These are phyloP conservation scores for Siniperca knerii DNA, from an alignment of 2,113 vertebrate species.

Conservation along the genomic window DNA sequence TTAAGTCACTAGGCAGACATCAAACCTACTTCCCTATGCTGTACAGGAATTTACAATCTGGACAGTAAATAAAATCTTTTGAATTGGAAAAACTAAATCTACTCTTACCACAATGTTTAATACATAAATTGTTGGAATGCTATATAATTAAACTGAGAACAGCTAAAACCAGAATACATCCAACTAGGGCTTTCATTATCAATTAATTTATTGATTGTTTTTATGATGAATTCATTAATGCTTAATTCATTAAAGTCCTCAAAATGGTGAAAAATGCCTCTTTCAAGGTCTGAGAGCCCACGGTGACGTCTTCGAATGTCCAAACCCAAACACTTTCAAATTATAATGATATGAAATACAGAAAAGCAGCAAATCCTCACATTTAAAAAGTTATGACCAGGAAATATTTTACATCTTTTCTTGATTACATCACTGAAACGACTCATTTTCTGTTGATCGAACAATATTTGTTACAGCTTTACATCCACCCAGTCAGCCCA, in stretches of 20 bases:
- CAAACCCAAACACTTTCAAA: neutral
- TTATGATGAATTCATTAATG: too few species aligned
- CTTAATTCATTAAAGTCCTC: neutral
- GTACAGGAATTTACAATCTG: neutral
- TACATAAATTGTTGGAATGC: too few species aligned
- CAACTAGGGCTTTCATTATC: neutral
- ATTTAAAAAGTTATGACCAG: neutral
- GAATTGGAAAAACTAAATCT: neutral
- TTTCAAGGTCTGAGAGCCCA: neutral
- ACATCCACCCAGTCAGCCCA: neutral
- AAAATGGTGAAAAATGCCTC: neutral
- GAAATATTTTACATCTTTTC: neutral
- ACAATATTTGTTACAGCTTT: neutral
- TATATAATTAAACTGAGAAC: too few species aligned
- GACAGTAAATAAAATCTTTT: neutral
- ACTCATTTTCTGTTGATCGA: neutral
- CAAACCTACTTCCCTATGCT: neutral
- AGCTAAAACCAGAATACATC: neutral
- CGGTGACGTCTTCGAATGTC: neutral
- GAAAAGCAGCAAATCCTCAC: neutral
- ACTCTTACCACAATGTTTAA: neutral
- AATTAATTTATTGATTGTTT: too few species aligned
- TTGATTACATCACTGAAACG: neutral
- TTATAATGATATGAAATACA: neutral
- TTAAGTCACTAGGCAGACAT: neutral